Base-by-base conservation (phyloP, 2,888 invertebrate species). In the Podabrus alpinus region DNA sequence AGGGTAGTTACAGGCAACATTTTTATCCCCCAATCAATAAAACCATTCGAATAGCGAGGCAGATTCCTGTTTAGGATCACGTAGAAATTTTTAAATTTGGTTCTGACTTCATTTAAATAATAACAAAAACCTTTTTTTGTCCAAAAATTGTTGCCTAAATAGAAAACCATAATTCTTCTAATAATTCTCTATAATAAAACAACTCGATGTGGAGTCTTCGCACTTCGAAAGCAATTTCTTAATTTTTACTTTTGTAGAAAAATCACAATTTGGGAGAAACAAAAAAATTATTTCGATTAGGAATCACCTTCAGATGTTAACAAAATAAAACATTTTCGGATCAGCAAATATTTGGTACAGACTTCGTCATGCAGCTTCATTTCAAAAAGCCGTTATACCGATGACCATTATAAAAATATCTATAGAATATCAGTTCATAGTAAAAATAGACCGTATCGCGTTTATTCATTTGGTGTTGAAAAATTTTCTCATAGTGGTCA, bases 401-500 rank as follows among this genome's bases (percentile, higher is more conserved):
- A 66, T 73, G 73, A 73, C 73, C 73, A 73, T 73, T 73, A 66
- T 69, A 73, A 70, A 73, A 73, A 70, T 59, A 11, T 15, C 59
- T 15, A 59, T 70, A 25, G 25, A 69, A 24, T 16, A 15, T n/a
- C 9, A 11, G 24, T 15, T 60, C 15, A 15, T 3, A 19, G 15
- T n/a, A 61, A 59, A 73, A 24, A 70, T 29, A 66, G 17, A n/a
- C 61, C 75, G 19, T 70, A 72, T 66, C 9, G 10, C 5, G 3
- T 13, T 9, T 17, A 13, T 13, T 3, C 17, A 24, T 59, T 67
- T 62, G 59, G 66, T 5, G 1, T 29, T 15, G n/a, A 45, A 29
- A 16, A n/a, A 71, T 75, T 78, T 82, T 82, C 82, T 77, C 82
- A 83, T 79, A 83, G 78, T 85, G 86, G 86, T 86, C 86, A 85